A percentile compares a stretch with the other conserved stretches of the same genome.
Evolutionary conservation across 1,140 invertebrate genomes (phyloP).

Genomic region (Scaptomyza pallida): DNA sequence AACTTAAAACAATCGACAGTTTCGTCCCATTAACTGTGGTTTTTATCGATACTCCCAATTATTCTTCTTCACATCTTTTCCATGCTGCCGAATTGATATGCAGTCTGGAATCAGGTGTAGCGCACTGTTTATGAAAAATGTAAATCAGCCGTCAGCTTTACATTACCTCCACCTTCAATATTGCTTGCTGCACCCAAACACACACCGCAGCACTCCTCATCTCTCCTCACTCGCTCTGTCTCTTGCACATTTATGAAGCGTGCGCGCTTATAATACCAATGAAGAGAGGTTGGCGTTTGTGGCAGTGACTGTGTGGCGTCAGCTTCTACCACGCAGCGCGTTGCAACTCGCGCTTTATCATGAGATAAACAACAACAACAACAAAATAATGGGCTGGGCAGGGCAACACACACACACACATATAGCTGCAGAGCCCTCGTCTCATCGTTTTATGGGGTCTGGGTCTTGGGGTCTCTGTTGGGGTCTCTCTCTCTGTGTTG

Average conservation of each 20-base stretch:
- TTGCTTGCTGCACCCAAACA: conserved; percentile 17
- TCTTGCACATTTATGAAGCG: conserved; percentile 57
- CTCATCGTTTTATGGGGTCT: background rate
- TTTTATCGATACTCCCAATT: too few relatives aligned
- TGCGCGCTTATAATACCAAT: conserved; percentile 62
- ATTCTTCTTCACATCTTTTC: too few relatives aligned
- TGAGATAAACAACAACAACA: conserved; percentile 61
- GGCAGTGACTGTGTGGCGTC: conserved; percentile 16
- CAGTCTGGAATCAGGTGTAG: conserved; percentile 54
- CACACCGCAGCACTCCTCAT: background rate
- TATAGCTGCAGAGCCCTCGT: background rate
- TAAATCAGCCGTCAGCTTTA: conserved; percentile 54
- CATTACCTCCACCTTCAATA: conserved; percentile 4
- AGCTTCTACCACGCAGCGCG: conserved; percentile 64
- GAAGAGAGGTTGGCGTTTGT: conserved; percentile 23
- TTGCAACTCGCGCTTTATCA: conserved; percentile 80
- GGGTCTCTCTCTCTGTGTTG: conserved; percentile 15
- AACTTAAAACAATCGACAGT: too few relatives aligned
- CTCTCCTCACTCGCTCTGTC: background rate
- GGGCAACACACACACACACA: conserved; percentile 2
- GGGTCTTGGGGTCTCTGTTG: background rate
- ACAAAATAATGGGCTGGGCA: conserved; percentile 23
- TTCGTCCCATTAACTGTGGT: too few relatives aligned
- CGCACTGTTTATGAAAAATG: conserved; percentile 66
- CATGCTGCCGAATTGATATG: conserved; percentile 28